Conservation (phyloP, 2,797 vertebrate species). For the Cyprinodon diabolis region DNA sequence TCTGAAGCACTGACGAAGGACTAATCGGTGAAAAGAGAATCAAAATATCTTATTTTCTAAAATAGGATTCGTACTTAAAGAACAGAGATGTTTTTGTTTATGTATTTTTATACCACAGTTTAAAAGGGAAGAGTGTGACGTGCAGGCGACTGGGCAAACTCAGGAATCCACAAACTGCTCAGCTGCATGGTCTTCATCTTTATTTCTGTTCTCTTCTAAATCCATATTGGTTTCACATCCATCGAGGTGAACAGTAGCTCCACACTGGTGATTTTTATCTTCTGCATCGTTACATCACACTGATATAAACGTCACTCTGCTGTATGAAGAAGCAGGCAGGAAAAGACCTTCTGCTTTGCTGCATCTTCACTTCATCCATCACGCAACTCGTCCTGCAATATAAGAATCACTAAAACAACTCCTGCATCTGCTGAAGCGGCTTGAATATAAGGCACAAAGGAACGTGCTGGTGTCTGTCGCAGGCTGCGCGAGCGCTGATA, state of each 20-base stretch:
- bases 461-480: constrained; percentile 12
- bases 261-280: constrained; percentile 57
- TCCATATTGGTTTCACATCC: constrained; percentile 16
- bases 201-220: constrained; percentile 13
- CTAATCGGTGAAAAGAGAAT: constrained; percentile 1
- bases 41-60: constrained; percentile 53
- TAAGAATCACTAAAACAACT: constrained; percentile 4
- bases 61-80: constrained; percentile 71
- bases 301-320: constrained; percentile 33
- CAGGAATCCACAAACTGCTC: constrained; percentile 59
- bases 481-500: constrained; percentile 50
- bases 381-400: constrained; percentile 2
- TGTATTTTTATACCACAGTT: constrained; percentile 85
- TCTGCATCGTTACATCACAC: constrained; percentile 47
- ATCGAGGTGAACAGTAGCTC: constrained; percentile 73
- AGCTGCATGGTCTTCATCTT: constrained; percentile 19
- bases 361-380: neutral
- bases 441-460: constrained; percentile 57
- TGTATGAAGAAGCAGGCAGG: neutral
- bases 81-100: constrained; percentile 64
- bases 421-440: constrained; percentile 44
- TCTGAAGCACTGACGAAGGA: constrained; percentile 71
- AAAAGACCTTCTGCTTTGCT: neutral
- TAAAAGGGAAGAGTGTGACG: constrained; percentile 72
- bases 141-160: constrained; percentile 81